Base-by-base conservation (phyloP, 2,113 vertebrate genomes). In the Lates calcarifer region DNA sequence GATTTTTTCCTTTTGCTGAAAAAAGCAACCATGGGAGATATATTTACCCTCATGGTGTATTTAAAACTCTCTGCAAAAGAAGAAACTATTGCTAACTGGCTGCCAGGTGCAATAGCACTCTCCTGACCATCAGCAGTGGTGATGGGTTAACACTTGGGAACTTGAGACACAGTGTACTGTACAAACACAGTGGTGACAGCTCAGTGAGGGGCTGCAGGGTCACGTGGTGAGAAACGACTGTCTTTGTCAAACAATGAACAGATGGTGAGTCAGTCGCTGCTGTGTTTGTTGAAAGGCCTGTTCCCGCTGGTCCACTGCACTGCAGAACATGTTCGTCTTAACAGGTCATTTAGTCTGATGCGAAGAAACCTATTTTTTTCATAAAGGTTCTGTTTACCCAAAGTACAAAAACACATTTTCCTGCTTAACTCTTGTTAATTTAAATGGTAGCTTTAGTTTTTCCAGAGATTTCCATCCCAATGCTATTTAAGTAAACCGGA, bases 231-330 rank as follows among this genome's bases (percentile, higher is more conserved):
- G 76, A 76, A 39, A 68, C 22, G 8, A 70, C 39, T 70, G 74
- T 86, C 70, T 70, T 86, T 33, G 58, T 85, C 90, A 94, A 92
- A 94, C 90, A 94, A 45, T 62, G 84, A 90, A 66, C 93, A 95
- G 92, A 93, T 95, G 95, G 94, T 45, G 6, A 22, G 47, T 71
- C 26, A 17, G 47, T 64, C 1, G 5, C 31, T 3, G n/a, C 18
- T 61, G 76, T 90, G 91, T 94, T 94, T 94, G 87, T 79, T 56
- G 43, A 91, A 80, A 71, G 7, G 14, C 35, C 51, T 10, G 56
- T 89, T 55, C 80, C 41, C 10, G 6, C 74, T 22, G 53, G 51
- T 82, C 31, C 24, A 31, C 26, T 0, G 15, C 37, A 9, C 69
- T 45, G 55, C 51, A 63, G 31, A 76, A 29, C 39, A 15, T 39